Base-by-base conservation (phyloP, 2,113 vertebrate species). In the Ciconia maguari region DNA sequence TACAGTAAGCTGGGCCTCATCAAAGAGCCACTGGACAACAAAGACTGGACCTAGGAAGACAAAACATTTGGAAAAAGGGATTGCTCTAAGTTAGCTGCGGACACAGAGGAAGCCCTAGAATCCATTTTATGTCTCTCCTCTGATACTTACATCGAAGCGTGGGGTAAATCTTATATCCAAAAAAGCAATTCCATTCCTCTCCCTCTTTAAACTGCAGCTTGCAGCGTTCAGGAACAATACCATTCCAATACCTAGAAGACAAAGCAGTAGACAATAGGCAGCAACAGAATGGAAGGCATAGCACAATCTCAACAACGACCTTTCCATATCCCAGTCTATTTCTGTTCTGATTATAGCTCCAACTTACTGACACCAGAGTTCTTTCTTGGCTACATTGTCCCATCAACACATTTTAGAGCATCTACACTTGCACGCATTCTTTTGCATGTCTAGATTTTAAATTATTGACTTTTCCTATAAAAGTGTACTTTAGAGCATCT, bases 101-200 rank as follows among this genome's bases (percentile, higher is more conserved):
- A 54, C 32, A 55, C 18, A 70, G 68, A 79, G 29, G 64, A 72
- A 78, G 62, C 9, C 10, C n/a, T 34, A 38, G 60, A 51, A 72
- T 42, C 25, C 9, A 29, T 64, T 93, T 86, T 38, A 13, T 46
- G 4, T 58, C 62, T 38, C 55, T 88, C 18, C 69, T 42, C 21
- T 49, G 42, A 55, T 61, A 98, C 99, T 98, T 97, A 99, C 99
- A 99, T 98, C 98, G 99, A 96, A 99, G 98, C 24, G 99, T 99
- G 2, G 99, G 99, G 94, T 99, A 99, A 78, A 99, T 98, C 98
- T 99, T 99, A 93, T 99, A 99, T 25, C 99, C 99, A 75, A 99
- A 99, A 97, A 99, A 99, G 93, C 99, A 99, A 96, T 99, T 99
- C 99, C 99, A 99, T 90, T 99, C 99, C 71, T 99, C 99, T 82